These are phyloP conservation scores for Vanessa tameamea DNA, from an alignment of 1,140 invertebrate genomes.

Conservation along the genomic window DNA sequence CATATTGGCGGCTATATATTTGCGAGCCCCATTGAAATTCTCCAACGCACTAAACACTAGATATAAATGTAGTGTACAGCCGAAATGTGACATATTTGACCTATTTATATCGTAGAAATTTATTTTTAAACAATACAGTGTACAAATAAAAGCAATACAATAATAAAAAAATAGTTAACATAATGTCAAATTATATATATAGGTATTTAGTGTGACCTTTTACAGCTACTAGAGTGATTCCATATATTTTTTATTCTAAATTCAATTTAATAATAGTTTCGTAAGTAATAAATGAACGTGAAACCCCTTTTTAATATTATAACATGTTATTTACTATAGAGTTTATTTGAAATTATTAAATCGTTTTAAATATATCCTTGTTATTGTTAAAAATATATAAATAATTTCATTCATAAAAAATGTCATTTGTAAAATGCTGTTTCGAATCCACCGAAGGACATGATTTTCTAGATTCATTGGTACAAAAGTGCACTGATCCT, in stretches of 20 bases:
- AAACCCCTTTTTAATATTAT: slow-evolving; percentile 13
- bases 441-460: slow-evolving; percentile 86
- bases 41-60: slow-evolving; percentile 22
- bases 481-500: slow-evolving; percentile 89
- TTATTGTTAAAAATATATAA: slow-evolving; percentile 26
- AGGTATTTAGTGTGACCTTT: slow-evolving; percentile 8
- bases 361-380: slow-evolving; percentile 29
- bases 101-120: slow-evolving; percentile 46
- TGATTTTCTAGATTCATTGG: slow-evolving; percentile 87
- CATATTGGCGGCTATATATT: slow-evolving; percentile 35
- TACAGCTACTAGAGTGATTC: slow-evolving; percentile 12
- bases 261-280: slow-evolving; percentile 20
- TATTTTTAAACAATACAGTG: slow-evolving; percentile 38
- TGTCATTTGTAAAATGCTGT: slow-evolving; percentile 89
- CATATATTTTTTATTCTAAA: slow-evolving; percentile 29
- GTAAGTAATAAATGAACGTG: slow-evolving; percentile 22
- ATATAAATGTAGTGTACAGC: slow-evolving; percentile 33
- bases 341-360: slow-evolving; percentile 28
- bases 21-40: slow-evolving; percentile 53
- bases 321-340: slow-evolving; percentile 17
- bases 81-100: slow-evolving; percentile 62
- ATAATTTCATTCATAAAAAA: slow-evolving; percentile 55
- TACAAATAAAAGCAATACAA: slow-evolving; percentile 41
- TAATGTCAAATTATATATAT: slow-evolving; percentile 21
- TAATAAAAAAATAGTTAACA: slow-evolving; percentile 7